Conservation (phyloP, 2,797 vertebrate genomes). For the Hipposideros larvatus region DNA sequence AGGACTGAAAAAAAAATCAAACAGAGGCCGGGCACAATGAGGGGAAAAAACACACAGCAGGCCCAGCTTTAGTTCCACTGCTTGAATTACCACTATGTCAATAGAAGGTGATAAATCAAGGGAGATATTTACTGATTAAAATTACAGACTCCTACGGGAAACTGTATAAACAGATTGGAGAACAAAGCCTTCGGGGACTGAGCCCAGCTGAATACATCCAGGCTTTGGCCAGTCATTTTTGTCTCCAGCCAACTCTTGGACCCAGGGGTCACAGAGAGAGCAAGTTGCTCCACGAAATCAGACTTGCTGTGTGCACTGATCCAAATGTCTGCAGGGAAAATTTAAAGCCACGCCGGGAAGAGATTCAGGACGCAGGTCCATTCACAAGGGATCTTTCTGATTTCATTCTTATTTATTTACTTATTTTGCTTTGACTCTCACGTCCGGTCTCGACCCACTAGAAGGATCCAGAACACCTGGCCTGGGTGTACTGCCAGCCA, state of each 20-base stretch:
- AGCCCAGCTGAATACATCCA: constrained; percentile 59
- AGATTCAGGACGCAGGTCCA: constrained; percentile 45
- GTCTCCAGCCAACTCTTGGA: constrained; percentile 69
- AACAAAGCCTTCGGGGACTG: constrained; percentile 76
- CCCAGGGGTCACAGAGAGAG: constrained; percentile 67
- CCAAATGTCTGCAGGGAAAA: constrained; percentile 32
- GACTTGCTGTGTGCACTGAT: constrained; percentile 32
- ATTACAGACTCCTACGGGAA: constrained; percentile 83
- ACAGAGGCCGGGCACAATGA: constrained; percentile 64
- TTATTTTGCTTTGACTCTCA: neutral
- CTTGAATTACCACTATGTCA: constrained; percentile 74
- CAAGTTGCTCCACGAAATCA: constrained; percentile 42
- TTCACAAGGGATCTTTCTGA: constrained; percentile 21
- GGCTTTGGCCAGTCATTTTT: constrained; percentile 65
- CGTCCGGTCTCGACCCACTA: constrained; percentile 32
- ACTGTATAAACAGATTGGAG: constrained; percentile 81
- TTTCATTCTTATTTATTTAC: constrained; percentile 21
- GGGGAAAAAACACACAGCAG: constrained; percentile 75
- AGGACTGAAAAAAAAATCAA: constrained; percentile 74
- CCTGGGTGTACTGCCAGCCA: neutral
- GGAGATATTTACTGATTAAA: constrained; percentile 86
- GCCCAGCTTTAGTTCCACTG: constrained; percentile 50
- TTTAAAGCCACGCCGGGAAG: constrained; percentile 55
- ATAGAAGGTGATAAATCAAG: constrained; percentile 81
- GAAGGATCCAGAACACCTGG: constrained; percentile 6